Evolutionary conservation across 1,140 invertebrate species (phyloP), one percentile per base, ranked within the genome.

Genomic region (Portunus trituberculatus): DNA sequence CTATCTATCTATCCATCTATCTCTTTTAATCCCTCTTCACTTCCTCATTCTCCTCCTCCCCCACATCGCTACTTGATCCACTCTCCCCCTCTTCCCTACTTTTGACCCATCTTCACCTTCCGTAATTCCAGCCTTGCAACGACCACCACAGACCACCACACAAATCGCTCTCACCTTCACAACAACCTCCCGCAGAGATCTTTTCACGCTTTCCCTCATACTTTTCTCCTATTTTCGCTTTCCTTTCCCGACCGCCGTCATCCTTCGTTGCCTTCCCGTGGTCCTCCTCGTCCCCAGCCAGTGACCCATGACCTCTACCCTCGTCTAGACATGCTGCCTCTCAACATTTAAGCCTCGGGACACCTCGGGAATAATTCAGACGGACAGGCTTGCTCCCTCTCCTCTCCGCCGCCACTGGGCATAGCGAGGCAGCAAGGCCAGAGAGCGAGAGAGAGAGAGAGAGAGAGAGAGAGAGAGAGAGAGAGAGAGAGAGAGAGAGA

Each of bases 281-380:
- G 12, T 39, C 32, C 86, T 32, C 86, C 45, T 28, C n/a, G 10
- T 20, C 52, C 52, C 20, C 52, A 12, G 12, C 67, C 67, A 1
- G 20, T 76, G 67, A 76, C 67, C 67, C 67, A 7, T 76, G 67
- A 76, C 67, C 25, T 76, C 67, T 76, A 7, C n/a, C 67, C 67
- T 76, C 67, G 67, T 76, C 67, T 76, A 76, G 67, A 76, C 67
- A 76, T n/a, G 67, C 67, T 76, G 67, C 25, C 67, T n/a, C 20
- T 76, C 67, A 76, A 25, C 67, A 76, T 76, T 76, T 76, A 76
- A 76, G 67, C n/a, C 67, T 76, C 20, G 67, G 67, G n/a, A 76
- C 67, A n/a, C 67, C 67, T 25, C 25, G 67, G 67, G 6, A 76
- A 76, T 76, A n/a, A 76, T 76, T 76, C 67, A 76, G 67, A 76